These are phyloP conservation scores for Diarsia mendica DNA, from an alignment of 2,888 invertebrate genomes.

Conservation along the genomic window DNA sequence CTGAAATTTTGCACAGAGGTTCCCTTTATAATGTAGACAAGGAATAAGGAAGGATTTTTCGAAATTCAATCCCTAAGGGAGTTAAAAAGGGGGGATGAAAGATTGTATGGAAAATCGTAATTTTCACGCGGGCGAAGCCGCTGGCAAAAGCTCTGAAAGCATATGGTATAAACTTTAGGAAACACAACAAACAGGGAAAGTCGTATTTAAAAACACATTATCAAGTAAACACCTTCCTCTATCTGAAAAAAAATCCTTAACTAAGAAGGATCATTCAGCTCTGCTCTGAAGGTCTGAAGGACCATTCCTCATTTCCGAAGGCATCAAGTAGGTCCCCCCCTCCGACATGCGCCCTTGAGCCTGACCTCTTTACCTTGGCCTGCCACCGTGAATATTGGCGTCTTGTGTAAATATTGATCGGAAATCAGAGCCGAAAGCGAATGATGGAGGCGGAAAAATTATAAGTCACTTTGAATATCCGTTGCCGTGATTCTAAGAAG, in stretches of 20 bases:
- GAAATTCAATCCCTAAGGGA: too few species aligned
- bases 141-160: too few species aligned
- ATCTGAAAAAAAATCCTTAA: background rate
- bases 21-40: too few species aligned
- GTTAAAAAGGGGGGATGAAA: too few species aligned
- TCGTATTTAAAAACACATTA: background rate
- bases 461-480: constrained; percentile 11
- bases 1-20: too few species aligned
- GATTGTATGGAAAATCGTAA: too few species aligned
- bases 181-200: background rate
- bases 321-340: background rate
- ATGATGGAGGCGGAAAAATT: constrained; percentile 10
- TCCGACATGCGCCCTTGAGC: constrained; percentile 34
- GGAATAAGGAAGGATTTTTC: too few species aligned
- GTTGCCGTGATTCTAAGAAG: background rate
- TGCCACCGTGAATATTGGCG: constrained; percentile 11
- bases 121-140: too few species aligned
- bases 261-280: background rate
- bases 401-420: constrained; percentile 45
- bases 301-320: constrained; percentile 16
- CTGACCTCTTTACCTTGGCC: constrained; percentile 48
- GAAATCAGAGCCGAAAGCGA: constrained; percentile 22
- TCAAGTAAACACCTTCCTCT: background rate
- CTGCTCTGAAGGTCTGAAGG: background rate
- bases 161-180: background rate